A percentile compares a stretch with the other conserved stretches of the same genome.
These are phyloP conservation scores for Drosophila macrospina DNA, from an alignment of 2,888 invertebrate genomes.

Conservation along the genomic window DNA sequence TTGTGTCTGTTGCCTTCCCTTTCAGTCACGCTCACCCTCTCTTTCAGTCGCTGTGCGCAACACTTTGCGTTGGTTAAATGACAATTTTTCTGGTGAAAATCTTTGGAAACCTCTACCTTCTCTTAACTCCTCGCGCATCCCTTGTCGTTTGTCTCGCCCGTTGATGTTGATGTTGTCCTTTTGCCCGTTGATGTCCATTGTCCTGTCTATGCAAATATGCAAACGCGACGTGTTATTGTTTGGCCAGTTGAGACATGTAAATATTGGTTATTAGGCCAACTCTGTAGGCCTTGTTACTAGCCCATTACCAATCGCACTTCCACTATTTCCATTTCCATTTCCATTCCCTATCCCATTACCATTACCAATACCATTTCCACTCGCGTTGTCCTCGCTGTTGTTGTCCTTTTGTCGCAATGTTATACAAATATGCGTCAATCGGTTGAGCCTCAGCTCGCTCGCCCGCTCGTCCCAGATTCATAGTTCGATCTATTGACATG, in stretches of 20 bases:
- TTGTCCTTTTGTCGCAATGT: slow-evolving; percentile 72
- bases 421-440: slow-evolving; percentile 73
- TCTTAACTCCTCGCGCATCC: slow-evolving; percentile 53
- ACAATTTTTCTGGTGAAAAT: slow-evolving; percentile 45
- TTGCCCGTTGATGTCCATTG: too few relatives aligned
- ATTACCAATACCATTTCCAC: slow-evolving; percentile 10
- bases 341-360: slow-evolving; percentile 8
- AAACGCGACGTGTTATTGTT: slow-evolving; percentile 33
- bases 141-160: slow-evolving; percentile 27
- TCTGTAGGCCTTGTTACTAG: slow-evolving; percentile 7
- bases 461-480: slow-evolving; percentile 2
- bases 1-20: neutral
- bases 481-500: slow-evolving; percentile 35
- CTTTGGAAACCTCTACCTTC: slow-evolving; percentile 12
- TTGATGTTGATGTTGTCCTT: too few relatives aligned
- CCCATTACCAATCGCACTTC: slow-evolving; percentile 6
- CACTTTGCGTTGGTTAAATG: slow-evolving; percentile 30
- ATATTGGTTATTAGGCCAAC: slow-evolving; percentile 61
- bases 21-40: neutral
- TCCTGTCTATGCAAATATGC: slow-evolving; percentile 45
- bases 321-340: neutral
- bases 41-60: neutral
- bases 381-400: slow-evolving; percentile 38
- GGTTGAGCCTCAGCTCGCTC: slow-evolving; percentile 33
- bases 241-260: slow-evolving; percentile 46